Conservation (phyloP, 1,140 invertebrate species). For the Diabrotica virgifera region DNA sequence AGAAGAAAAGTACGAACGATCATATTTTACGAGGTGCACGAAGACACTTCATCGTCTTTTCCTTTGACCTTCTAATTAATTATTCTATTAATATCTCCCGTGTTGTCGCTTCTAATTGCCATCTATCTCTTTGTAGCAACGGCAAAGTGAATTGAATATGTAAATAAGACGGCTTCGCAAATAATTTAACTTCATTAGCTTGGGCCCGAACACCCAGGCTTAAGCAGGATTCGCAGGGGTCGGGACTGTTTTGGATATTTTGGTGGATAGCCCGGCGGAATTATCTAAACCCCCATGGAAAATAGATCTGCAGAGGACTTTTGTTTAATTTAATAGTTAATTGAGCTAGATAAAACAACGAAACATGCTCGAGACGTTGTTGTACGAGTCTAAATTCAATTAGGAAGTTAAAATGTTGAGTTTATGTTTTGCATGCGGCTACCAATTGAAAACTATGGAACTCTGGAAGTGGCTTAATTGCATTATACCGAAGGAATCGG, state of each 20-base stretch:
- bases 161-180: constrained; percentile 2
- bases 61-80: background rate
- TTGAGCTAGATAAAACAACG: background rate
- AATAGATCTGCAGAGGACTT: background rate
- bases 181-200: constrained; percentile 3
- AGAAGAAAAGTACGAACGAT: too few species aligned
- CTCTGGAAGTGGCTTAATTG: too few species aligned
- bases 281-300: background rate
- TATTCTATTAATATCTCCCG: background rate
- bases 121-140: background rate
- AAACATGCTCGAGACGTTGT: background rate
- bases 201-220: background rate
- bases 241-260: background rate
- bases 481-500: too few species aligned
- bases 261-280: background rate
- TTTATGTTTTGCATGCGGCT: too few species aligned
- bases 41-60: background rate
- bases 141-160: constrained; percentile 2
- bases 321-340: constrained; percentile 3
- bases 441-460: too few species aligned
- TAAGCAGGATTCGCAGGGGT: background rate
- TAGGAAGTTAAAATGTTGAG: too few species aligned
- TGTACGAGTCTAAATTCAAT: too few species aligned
- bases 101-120: constrained; percentile 2
- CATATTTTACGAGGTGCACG: too few species aligned